A percentile compares a stretch with the other conserved stretches of the same genome.
These are phyloP conservation scores for Diceros bicornis DNA, from an alignment of 2,797 vertebrate genomes.

Conservation along the genomic window DNA sequence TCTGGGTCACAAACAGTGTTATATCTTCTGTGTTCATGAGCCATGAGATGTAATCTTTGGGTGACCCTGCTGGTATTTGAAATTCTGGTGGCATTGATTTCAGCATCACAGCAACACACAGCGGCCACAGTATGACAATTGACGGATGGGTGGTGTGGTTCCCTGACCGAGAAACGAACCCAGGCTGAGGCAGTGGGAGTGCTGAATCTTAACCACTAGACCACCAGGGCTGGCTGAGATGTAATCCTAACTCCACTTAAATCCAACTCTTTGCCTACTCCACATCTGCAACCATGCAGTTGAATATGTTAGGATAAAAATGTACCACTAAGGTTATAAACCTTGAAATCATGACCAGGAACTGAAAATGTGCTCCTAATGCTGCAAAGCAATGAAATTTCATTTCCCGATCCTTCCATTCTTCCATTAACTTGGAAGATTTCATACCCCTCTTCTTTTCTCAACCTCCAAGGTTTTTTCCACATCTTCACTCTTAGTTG, in stretches of 20 bases:
- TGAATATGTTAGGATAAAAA: neutral
- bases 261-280: neutral
- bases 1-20: neutral
- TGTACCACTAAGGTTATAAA: neutral
- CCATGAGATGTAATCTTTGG: too few species aligned
- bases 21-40: neutral
- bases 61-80: too few species aligned
- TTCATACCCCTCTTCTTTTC: neutral
- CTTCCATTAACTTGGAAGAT: neutral
- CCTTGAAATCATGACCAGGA: neutral
- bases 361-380: neutral
- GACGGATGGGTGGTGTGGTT: too few species aligned
- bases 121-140: too few species aligned
- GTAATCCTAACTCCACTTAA: neutral
- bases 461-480: neutral
- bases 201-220: too few species aligned
- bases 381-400: neutral
- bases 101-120: too few species aligned
- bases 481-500: neutral
- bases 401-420: neutral
- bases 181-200: too few species aligned
- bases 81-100: too few species aligned
- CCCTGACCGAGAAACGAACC: too few species aligned
- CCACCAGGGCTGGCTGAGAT: too few species aligned
- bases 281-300: fast-evolving